A percentile compares a stretch with the other conserved stretches of the same genome.
These are phyloP conservation scores for Cyclophora punctaria DNA, from an alignment of 2,888 invertebrate genomes.

Conservation along the genomic window DNA sequence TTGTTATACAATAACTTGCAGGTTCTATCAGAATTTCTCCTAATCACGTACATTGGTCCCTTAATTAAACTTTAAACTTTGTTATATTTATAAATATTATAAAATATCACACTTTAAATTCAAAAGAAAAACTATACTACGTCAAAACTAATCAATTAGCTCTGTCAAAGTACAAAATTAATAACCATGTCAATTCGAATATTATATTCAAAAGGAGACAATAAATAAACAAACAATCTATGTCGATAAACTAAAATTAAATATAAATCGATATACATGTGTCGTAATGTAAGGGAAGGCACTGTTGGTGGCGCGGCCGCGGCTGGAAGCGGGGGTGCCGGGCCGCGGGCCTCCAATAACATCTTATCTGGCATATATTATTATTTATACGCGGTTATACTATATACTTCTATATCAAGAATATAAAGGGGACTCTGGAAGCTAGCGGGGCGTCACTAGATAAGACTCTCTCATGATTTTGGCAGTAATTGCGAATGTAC, in stretches of 20 bases:
- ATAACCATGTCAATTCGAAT: slow-evolving; percentile 72
- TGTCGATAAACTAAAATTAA: slow-evolving; percentile 72
- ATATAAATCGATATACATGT: slow-evolving; percentile 62
- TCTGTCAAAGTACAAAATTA: slow-evolving; percentile 72
- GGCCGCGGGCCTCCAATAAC: slow-evolving; percentile 24
- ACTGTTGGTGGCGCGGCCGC: slow-evolving; percentile 46
- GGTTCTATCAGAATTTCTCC: slow-evolving; percentile 69
- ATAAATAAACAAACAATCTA: slow-evolving; percentile 73
- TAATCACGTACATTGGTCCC: slow-evolving; percentile 74
- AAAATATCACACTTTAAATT: slow-evolving; percentile 76
- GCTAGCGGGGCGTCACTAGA: slow-evolving; percentile 37
- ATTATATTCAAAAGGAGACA: slow-evolving; percentile 66
- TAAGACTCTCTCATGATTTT: slow-evolving; percentile 36
- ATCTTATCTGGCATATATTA: slow-evolving; percentile 33
- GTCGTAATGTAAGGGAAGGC: slow-evolving; percentile 63
- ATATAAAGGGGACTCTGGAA: slow-evolving; percentile 50
- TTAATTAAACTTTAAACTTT: slow-evolving; percentile 73
- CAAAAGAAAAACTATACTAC: slow-evolving; percentile 69
- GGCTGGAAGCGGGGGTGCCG: slow-evolving; percentile 48
- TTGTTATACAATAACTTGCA: slow-evolving; percentile 54
- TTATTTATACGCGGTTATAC: slow-evolving; percentile 31
- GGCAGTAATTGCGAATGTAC: slow-evolving; percentile 51
- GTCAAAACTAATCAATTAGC: slow-evolving; percentile 67
- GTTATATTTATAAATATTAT: slow-evolving; percentile 68
- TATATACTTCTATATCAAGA: slow-evolving; percentile 42